These are phyloP conservation scores for Diplodus sargus DNA, from an alignment of 2,797 vertebrate genomes.

Conservation along the genomic window DNA sequence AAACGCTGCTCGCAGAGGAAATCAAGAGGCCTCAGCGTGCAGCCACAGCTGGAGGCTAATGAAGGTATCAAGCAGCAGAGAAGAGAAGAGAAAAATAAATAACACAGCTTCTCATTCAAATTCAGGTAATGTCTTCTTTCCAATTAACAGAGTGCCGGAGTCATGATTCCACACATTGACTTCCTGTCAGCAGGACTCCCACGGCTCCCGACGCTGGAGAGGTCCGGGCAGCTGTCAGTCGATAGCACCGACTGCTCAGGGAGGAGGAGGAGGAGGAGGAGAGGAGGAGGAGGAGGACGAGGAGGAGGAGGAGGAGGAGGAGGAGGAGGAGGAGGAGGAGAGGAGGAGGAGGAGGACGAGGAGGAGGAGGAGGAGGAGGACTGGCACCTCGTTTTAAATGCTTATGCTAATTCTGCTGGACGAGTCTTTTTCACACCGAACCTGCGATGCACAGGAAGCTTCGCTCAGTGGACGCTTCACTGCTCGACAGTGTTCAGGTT, in stretches of 20 bases:
- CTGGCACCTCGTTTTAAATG: slow-evolving; percentile 2
- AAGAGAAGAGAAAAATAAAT: not conserved
- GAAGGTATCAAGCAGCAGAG: slow-evolving; percentile 24
- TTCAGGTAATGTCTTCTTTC: slow-evolving; percentile 64
- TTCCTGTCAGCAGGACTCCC: slow-evolving; percentile 59
- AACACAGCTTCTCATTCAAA: slow-evolving; percentile 52
- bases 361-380: too few relatives aligned
- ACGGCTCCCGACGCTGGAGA: slow-evolving; percentile 20
- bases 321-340: too few relatives aligned
- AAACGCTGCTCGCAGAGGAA: slow-evolving; percentile 12
- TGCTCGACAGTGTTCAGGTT: too few relatives aligned
- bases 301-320: too few relatives aligned
- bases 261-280: too few relatives aligned
- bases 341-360: too few relatives aligned
- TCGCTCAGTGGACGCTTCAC: too few relatives aligned
- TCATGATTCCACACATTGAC: slow-evolving; percentile 70
- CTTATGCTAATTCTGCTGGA: slow-evolving; percentile 24
- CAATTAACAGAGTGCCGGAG: slow-evolving; percentile 66
- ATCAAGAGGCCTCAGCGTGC: slow-evolving; percentile 25
- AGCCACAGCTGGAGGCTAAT: slow-evolving; percentile 31
- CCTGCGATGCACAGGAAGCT: not conserved
- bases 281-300: too few relatives aligned
- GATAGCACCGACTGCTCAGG: slow-evolving; percentile 1
- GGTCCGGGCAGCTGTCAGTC: slow-evolving; percentile 40
- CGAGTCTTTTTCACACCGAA: slow-evolving; percentile 8